A percentile compares a stretch with the other conserved stretches of the same genome.
Conservation (phyloP, 2,797 vertebrate species). For the Antennarius maculatus region DNA sequence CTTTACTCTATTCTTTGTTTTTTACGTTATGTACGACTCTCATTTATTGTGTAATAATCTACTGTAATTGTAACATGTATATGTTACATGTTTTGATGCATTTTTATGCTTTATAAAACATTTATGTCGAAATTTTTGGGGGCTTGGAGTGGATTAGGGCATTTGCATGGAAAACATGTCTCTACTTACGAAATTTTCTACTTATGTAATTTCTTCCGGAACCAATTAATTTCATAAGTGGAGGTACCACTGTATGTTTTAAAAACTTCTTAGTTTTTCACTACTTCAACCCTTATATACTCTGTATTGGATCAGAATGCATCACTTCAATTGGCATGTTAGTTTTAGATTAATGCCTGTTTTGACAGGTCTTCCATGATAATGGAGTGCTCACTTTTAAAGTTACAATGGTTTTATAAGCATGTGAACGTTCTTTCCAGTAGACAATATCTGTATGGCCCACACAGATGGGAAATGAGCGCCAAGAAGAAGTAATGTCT, state of each 20-base stretch:
- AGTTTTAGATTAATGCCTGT: constrained; percentile 27
- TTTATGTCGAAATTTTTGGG: too few relatives aligned
- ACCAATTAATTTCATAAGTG: too few relatives aligned
- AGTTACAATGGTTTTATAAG: constrained; percentile 31
- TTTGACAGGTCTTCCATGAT: constrained; percentile 15
- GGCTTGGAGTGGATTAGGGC: too few relatives aligned
- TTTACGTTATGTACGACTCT: too few relatives aligned
- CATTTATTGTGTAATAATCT: too few relatives aligned
- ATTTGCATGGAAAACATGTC: too few relatives aligned
- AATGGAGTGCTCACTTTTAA: constrained; percentile 21
- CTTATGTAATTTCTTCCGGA: too few relatives aligned
- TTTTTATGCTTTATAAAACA: too few relatives aligned
- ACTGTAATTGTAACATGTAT: too few relatives aligned
- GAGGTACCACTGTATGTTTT: constrained; percentile 10
- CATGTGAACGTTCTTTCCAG: constrained; percentile 19
- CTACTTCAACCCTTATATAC: constrained; percentile 8
- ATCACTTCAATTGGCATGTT: constrained; percentile 28
- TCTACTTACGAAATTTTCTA: too few relatives aligned
- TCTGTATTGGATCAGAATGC: constrained; percentile 10
- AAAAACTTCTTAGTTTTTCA: constrained; percentile 10
- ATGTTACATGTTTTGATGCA: too few relatives aligned
- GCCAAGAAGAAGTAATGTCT: constrained; percentile 62
- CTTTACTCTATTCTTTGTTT: too few relatives aligned
- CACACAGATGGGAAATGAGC: constrained; percentile 77
- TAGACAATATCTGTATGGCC: constrained; percentile 44